These are phyloP conservation scores for Eubasilissa splendida DNA, from an alignment of 2,888 invertebrate genomes.

Conservation along the genomic window DNA sequence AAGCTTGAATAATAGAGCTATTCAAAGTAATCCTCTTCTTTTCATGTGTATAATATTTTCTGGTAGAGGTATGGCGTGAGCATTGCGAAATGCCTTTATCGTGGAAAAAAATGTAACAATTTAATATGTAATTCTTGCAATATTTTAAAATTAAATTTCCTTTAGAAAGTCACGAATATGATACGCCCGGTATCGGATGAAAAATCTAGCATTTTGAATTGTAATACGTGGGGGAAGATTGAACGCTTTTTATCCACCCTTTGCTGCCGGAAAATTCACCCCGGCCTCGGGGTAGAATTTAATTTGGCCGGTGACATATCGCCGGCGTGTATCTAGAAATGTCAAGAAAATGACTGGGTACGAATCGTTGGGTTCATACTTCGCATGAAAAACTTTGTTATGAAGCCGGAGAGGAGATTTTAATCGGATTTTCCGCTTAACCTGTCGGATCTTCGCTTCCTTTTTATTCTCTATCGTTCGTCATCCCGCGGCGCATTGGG, in stretches of 20 bases:
- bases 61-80: too few species aligned
- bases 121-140: background rate
- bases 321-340: slow-evolving; percentile 37
- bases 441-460: background rate
- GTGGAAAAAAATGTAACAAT: too few species aligned
- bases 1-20: too few species aligned
- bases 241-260: slow-evolving; percentile 5
- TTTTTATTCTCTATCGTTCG: background rate
- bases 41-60: too few species aligned
- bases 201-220: slow-evolving; percentile 22
- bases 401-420: slow-evolving; percentile 21
- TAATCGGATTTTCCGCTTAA: slow-evolving; percentile 38
- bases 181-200: slow-evolving; percentile 12
- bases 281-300: slow-evolving; percentile 35
- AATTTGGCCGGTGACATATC: slow-evolving; percentile 54
- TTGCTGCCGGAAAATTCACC: slow-evolving; percentile 11
- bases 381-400: slow-evolving; percentile 44
- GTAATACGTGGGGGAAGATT: slow-evolving; percentile 12
- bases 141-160: slow-evolving; percentile 4
- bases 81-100: too few species aligned
- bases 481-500: background rate
- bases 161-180: background rate
- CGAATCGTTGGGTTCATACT: slow-evolving; percentile 44
- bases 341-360: slow-evolving; percentile 47
- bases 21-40: too few species aligned